Evolutionary conservation across 1,140 invertebrate species (phyloP), one percentile per base, ranked within the genome.

Genomic region (Calliphora vicina): DNA sequence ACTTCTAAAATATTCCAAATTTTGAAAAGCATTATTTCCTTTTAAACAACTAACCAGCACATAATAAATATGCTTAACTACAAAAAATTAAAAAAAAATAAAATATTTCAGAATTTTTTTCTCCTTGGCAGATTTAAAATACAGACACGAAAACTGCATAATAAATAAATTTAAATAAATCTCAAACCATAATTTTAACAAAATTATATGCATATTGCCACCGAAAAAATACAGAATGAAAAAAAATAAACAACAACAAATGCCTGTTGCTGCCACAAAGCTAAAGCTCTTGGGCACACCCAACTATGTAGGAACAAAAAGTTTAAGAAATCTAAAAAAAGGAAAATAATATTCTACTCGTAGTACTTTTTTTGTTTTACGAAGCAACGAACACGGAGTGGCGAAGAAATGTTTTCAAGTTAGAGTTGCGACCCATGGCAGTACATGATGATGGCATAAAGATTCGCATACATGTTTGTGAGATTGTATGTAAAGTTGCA

Each of bases 161-260:
- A 67, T 23, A 67, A 23, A 67, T 20, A 67, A 67, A 67, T 67
- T 67, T 67, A 23, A 67, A 67, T 67, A 67, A 67, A 67, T 67
- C n/a, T 20, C 20, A 67, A 67, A 23, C 61, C n/a, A 67, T 67
- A 67, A 23, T 67, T 67, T 67, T 67, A 9, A 67, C 61, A 67
- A 67, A 67, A 67, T 67, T 67, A 67, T 67, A 67, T 67, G 61
- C 61, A 67, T 23, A 67, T n/a, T 67, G 61, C 61, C 61, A 67
- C 61, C 61, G 61, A 67, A 67, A 67, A 50, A 67, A 57, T 57
- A 57, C 6, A n/a, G 15, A 57, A 57, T 17, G n/a, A 2, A 57
- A 57, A 57, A 57, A 57, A 57, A 12, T 17, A 50, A 57, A 57
- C 0, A 12, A 35, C 2, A 35, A 35, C 35, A 67, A 67, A 6